Evolutionary conservation across 2,113 vertebrate species (phyloP), one percentile per base, ranked within the genome.

Genomic region (Scopus umbretta): DNA sequence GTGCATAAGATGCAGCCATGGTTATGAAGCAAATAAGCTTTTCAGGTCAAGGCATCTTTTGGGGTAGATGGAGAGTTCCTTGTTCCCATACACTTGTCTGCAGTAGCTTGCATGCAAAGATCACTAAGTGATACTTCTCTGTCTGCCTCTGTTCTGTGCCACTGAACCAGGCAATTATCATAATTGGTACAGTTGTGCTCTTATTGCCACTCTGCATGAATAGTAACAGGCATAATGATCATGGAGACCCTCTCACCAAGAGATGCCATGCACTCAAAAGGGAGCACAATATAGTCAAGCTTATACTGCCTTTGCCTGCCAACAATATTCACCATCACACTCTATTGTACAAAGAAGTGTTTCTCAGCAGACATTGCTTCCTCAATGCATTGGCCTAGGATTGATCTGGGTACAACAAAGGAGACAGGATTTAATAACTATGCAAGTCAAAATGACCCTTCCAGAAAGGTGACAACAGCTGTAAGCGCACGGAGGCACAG

Each of bases 361-460:
- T 88, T 80, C 83, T 80, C 22, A 62, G 38, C 63, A 86, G 62
- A 67, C 67, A 10, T 47, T 0, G 0, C 49, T 88, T 67, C 59
- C 30, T 76, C 55, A 30, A 22, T 72, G 70, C 38, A 34, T 65
- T 90, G 85, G 88, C 85, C 63, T 74, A 56, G 72, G 67, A 95
- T 59, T 94, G 85, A 76, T 94, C 66, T 88, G 53, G 12, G 34
- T 80, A 88, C 82, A 95, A 94, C 71, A 96, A 95, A 97, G 50
- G 70, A 96, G 67, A 58, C 8, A 34, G 32, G 63, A 94, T 92
- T 93, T 94, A 96, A 93, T 94, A 94, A 72, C 78, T 87, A 56
- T 89, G 84, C 84, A 72, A 94, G 76, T 91, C 53, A 90, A 74
- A 87, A 76, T 90, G 92, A 95, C 91, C 95, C 80, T 95, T 94